Evolutionary conservation across 2,113 vertebrate genomes (phyloP).

Genomic region (Blennius ocellaris): DNA sequence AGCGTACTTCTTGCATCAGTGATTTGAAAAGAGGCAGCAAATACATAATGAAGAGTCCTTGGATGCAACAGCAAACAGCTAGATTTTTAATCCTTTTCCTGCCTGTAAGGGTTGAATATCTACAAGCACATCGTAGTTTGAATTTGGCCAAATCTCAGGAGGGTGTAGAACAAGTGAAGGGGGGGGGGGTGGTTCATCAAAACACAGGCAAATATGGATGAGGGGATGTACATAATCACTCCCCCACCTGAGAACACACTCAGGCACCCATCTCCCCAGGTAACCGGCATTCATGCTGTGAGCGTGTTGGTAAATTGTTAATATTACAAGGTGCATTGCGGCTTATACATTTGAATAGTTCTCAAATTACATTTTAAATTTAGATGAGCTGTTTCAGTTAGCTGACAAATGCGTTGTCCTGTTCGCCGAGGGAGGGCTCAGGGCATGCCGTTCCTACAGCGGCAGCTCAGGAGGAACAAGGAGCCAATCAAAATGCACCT

Average conservation of each 20-base stretch:
- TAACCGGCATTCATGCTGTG: slow-evolving; percentile 57
- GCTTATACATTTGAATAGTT: slow-evolving; percentile 80
- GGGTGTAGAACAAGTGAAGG: slow-evolving; percentile 25
- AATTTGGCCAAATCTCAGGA: slow-evolving; percentile 28
- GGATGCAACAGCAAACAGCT: slow-evolving; percentile 47
- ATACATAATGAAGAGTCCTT: slow-evolving; percentile 77
- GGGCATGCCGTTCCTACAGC: slow-evolving; percentile 31
- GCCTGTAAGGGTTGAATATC: slow-evolving; percentile 44
- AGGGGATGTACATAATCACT: slow-evolving; percentile 21
- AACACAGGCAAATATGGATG: slow-evolving; percentile 24
- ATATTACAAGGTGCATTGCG: slow-evolving; percentile 71
- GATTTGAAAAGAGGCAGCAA: slow-evolving; percentile 71
- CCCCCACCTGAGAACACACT: too few species aligned
- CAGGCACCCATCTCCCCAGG: slow-evolving; percentile 40
- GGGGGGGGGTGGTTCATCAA: slow-evolving; percentile 39
- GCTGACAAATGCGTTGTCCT: slow-evolving; percentile 77
- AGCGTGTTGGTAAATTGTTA: slow-evolving; percentile 75
- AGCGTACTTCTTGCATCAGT: slow-evolving; percentile 66
- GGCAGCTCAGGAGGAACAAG: slow-evolving; percentile 20
- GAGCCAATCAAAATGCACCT: slow-evolving; percentile 51
- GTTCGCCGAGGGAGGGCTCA: slow-evolving; percentile 48
- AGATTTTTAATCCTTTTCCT: slow-evolving; percentile 58
- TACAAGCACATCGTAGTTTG: slow-evolving; percentile 23
- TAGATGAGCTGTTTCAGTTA: slow-evolving; percentile 80
- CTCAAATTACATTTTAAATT: slow-evolving; percentile 85